Base-by-base conservation (phyloP, 2,888 invertebrate species). In the Campoplex nolae region DNA sequence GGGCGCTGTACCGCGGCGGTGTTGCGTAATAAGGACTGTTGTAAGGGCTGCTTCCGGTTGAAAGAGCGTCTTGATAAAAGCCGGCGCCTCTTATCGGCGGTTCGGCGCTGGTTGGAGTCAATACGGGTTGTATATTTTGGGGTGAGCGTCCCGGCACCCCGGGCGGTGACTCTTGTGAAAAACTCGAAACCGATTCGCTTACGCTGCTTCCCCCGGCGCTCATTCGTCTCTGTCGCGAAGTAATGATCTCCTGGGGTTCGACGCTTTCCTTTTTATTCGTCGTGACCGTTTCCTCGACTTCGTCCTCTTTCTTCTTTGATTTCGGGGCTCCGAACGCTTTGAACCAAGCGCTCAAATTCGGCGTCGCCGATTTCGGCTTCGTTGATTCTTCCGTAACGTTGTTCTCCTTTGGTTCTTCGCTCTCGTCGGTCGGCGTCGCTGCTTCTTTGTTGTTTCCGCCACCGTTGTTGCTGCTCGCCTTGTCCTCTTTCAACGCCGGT, bases 291-390 rank as follows among this genome's bases (percentile, higher is more conserved):
- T 77, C 76, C 84, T 94, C 93, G 38, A 90, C 90, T 58, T 95
- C 94, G 56, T 92, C 94, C 18, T 96, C 96, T 0, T 95, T 92
- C 93, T 97, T 97, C 93, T 97, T 97, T 71, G 95, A 95, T 94
- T 98, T 98, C 0, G 98, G 98, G 0, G 97, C 97, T 13, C 98
- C 98, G 93, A 98, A 98, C 0, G 98, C 98, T 94, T 98, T 98
- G 88, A 98, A 97, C 98, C 98, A 98, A 45, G 98, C 98, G 93
- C 98, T 98, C 82, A 98, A 95, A 95, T 98, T 98, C 0, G 98
- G 98, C 54, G 97, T 97, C 28, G 97, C 97, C 3, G 93, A 91
- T 93, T 97, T 97, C 88, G 96, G 96, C 91, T 96, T 96, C 87
- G 96, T 96, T 87, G 94, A 86, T 89, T 95, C 94, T 87, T 94